These are phyloP conservation scores for Caenorhabditis imperialis DNA, from an alignment of 2,888 invertebrate species.

Conservation along the genomic window DNA sequence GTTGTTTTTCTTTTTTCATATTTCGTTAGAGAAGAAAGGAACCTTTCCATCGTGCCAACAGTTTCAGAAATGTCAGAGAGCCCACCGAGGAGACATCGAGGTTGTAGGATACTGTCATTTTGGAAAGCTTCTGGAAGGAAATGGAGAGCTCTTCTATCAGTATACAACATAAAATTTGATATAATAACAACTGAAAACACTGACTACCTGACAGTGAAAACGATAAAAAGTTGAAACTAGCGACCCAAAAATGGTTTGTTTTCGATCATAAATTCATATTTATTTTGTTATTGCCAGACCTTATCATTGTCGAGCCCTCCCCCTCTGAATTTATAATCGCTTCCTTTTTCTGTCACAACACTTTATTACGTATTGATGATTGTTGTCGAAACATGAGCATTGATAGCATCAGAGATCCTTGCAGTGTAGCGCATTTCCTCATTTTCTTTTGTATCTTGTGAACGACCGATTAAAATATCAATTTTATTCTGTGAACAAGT, in stretches of 20 bases:
- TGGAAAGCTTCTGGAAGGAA: not conserved
- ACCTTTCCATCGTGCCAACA: slow-evolving; percentile 36
- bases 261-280: not conserved
- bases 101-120: slow-evolving; percentile 44
- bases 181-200: too few species aligned
- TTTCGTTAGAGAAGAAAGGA: not conserved
- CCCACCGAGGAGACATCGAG: slow-evolving; percentile 31
- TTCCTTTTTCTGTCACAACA: not conserved
- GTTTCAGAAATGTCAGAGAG: slow-evolving; percentile 33
- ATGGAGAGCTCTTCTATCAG: too few species aligned
- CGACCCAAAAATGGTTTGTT: not conserved
- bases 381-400: not conserved
- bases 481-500: too few species aligned
- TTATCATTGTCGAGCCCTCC: too few species aligned
- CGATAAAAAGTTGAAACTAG: not conserved
- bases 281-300: too few species aligned
- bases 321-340: too few species aligned
- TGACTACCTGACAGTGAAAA: not conserved
- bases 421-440: too few species aligned
- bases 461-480: too few species aligned
- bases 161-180: too few species aligned
- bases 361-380: too few species aligned
- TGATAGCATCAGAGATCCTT: too few species aligned
- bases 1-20: not conserved
- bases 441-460: too few species aligned